A percentile compares a stretch with the other conserved stretches of the same genome.
Evolutionary conservation across 1,140 invertebrate genomes (phyloP).

Genomic region (Calephelis nemesis): DNA sequence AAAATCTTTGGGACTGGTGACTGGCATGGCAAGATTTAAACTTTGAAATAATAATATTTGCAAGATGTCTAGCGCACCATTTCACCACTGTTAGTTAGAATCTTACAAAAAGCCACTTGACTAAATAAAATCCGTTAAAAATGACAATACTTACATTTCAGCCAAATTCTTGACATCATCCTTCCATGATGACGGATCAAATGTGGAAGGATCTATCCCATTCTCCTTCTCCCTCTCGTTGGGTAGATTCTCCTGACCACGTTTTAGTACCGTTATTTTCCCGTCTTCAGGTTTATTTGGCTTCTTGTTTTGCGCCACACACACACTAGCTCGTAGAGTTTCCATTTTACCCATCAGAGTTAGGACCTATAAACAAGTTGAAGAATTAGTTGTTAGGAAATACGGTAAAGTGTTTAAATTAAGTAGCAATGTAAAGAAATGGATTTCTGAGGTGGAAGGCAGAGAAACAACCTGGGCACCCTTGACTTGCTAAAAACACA

Average conservation of each 20-base stretch:
- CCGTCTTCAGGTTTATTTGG: slow-evolving; percentile 52
- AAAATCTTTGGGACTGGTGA: no score
- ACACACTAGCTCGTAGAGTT: slow-evolving; percentile 63
- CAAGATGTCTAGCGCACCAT: no score
- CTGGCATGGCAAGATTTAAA: no score
- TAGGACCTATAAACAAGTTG: slow-evolving; percentile 76
- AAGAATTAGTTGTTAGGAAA: background rate
- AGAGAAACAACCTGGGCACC: no score
- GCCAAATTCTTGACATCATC: slow-evolving; percentile 58
- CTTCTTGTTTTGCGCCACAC: slow-evolving; percentile 59
- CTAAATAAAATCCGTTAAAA: background rate
- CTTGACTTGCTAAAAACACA: no score
- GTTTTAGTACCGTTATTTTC: slow-evolving; percentile 64
- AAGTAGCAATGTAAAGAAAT: no score
- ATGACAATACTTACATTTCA: slow-evolving; percentile 30
- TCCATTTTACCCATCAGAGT: slow-evolving; percentile 85
- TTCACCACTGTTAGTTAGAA: no score
- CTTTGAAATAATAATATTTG: no score
- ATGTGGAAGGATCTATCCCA: slow-evolving; percentile 43
- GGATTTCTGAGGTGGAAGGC: no score
- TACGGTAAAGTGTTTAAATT: no score
- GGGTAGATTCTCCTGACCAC: slow-evolving; percentile 50
- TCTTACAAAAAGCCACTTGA: no score
- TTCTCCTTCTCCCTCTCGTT: slow-evolving; percentile 34
- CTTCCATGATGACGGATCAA: slow-evolving; percentile 53